These are phyloP conservation scores for Characodon lateralis DNA, from an alignment of 2,797 vertebrate species.

Conservation along the genomic window DNA sequence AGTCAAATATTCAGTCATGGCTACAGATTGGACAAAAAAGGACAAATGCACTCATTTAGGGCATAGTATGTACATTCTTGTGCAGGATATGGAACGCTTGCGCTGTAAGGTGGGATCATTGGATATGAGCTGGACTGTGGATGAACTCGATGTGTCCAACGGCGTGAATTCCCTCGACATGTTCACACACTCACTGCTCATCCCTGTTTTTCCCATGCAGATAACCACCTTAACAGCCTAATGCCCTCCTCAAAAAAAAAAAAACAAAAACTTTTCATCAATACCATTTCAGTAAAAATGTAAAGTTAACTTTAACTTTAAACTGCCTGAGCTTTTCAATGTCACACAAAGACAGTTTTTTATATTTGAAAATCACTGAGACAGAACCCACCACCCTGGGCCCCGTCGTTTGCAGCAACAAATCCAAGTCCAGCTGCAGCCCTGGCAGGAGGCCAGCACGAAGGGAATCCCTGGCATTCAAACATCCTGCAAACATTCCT, in stretches of 20 bases:
- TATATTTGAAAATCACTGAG: slow-evolving; percentile 25
- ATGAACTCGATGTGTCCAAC: slow-evolving; percentile 60
- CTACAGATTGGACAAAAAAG: slow-evolving; percentile 33
- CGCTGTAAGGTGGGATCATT: slow-evolving; percentile 56
- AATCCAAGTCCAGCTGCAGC: slow-evolving; percentile 67
- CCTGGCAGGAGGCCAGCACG: slow-evolving; percentile 56
- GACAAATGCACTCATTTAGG: slow-evolving; percentile 35
- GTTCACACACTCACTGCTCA: slow-evolving; percentile 37
- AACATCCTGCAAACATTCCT: slow-evolving; percentile 69
- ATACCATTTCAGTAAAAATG: background rate
- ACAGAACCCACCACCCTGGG: slow-evolving; percentile 38
- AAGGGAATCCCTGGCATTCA: slow-evolving; percentile 77
- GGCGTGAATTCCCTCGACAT: slow-evolving; percentile 50
- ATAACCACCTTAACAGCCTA: slow-evolving; percentile 20
- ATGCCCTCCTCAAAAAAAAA: background rate
- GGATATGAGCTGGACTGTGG: slow-evolving; percentile 70
- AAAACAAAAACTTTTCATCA: background rate
- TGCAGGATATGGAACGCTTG: slow-evolving; percentile 73
- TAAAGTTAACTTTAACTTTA: slow-evolving; percentile 20
- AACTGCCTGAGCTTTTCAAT: background rate
- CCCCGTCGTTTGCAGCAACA: slow-evolving; percentile 37
- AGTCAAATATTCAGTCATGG: slow-evolving; percentile 38
- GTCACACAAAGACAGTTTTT: background rate
- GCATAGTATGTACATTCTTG: slow-evolving; percentile 56
- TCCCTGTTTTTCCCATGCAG: slow-evolving; percentile 23